Conservation (phyloP, 2,888 invertebrate species). For the Ernsta delagoae region DNA sequence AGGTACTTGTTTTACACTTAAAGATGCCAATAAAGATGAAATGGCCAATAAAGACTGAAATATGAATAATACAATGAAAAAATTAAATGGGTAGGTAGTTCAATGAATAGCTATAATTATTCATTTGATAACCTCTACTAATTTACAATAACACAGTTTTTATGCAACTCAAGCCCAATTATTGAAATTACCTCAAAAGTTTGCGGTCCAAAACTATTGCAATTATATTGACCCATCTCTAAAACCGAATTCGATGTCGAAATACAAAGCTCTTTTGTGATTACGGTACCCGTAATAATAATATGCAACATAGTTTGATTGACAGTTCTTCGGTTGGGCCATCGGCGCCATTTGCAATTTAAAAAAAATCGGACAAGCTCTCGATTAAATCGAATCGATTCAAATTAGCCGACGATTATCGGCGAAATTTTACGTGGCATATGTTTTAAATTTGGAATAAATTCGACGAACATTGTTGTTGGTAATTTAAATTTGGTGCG, state of each 20-base stretch:
- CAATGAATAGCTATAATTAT: neutral
- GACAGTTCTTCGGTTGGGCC: conserved; percentile 63
- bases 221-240: conserved; percentile 41
- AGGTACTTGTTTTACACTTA: too few relatives aligned
- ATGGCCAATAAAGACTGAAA: too few relatives aligned
- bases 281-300: conserved; percentile 72
- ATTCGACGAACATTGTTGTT: conserved; percentile 33
- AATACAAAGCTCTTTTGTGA: conserved; percentile 49
- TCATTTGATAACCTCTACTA: neutral
- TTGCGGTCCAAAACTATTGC: conserved; percentile 27
- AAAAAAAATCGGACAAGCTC: conserved; percentile 56
- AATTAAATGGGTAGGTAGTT: too few relatives aligned
- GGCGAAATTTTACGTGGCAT: conserved; percentile 77
- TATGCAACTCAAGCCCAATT: conserved; percentile 44
- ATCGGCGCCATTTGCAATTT: conserved; percentile 55
- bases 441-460: conserved; percentile 51
- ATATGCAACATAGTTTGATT: conserved; percentile 73
- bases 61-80: too few relatives aligned
- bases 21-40: too few relatives aligned
- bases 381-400: conserved; percentile 59
- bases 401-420: conserved; percentile 80
- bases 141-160: conserved; percentile 27
- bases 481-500: conserved; percentile 25
- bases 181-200: conserved; percentile 10
- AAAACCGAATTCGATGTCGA: conserved; percentile 60